A percentile compares a stretch with the other conserved stretches of the same genome.
Conservation (phyloP, 2,888 invertebrate species). For the Crepidodera aurea region DNA sequence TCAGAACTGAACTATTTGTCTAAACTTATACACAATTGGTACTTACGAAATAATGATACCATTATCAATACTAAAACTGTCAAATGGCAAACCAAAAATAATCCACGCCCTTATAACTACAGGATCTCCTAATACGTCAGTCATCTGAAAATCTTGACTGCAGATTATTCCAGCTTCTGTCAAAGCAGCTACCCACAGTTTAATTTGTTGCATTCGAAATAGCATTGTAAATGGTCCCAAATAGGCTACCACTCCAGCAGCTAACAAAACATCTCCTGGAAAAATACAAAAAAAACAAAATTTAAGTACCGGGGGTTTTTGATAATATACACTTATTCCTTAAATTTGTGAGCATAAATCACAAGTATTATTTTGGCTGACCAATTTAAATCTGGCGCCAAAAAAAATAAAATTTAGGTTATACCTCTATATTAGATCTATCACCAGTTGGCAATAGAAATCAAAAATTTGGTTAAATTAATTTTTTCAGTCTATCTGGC, state of each 20-base stretch:
- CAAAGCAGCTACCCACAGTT: conserved; percentile 77
- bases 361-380: no score
- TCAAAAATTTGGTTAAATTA: no score
- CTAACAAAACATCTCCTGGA: conserved; percentile 86
- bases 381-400: no score
- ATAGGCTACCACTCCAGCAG: conserved; percentile 90
- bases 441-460: no score
- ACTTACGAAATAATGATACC: conserved; percentile 88
- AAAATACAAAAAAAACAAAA: conserved; percentile 50
- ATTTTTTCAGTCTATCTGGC: no score
- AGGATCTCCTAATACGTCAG: conserved; percentile 82
- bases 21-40: no score
- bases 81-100: conserved; percentile 87
- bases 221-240: conserved; percentile 86
- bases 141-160: conserved; percentile 78
- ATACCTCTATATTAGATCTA: no score
- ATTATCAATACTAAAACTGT: conserved; percentile 89
- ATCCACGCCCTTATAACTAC: conserved; percentile 91
- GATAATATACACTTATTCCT: no score
- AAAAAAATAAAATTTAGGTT: no score
- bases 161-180: conserved; percentile 77
- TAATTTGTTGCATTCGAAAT: conserved; percentile 74
- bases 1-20: no score
- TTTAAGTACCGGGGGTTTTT: no score
- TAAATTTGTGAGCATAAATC: no score